Conservation (phyloP, 2,888 invertebrate species). For the Argyresthia goedartella region DNA sequence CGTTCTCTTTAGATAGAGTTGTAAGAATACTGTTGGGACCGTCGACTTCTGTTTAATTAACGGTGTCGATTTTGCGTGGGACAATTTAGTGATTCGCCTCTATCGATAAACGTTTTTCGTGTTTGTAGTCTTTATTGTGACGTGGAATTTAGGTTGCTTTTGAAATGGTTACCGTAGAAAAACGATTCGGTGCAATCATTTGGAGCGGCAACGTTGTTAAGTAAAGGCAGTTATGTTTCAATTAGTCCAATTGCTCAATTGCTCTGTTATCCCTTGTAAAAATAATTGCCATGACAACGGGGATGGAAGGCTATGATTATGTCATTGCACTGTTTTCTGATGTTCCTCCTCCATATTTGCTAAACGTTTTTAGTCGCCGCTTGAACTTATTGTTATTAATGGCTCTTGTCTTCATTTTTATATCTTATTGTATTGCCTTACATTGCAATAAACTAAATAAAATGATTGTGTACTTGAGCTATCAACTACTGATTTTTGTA, state of each 20-base stretch:
- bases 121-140: too few relatives aligned
- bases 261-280: background rate
- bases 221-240: background rate
- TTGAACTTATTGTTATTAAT: too few relatives aligned
- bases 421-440: too few relatives aligned
- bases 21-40: conserved; percentile 22
- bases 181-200: background rate
- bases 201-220: background rate
- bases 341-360: too few relatives aligned
- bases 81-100: conserved; percentile 2
- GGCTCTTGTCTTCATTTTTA: too few relatives aligned
- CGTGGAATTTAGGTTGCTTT: too few relatives aligned
- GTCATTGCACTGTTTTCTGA: too few relatives aligned
- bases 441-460: too few relatives aligned
- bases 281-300: background rate
- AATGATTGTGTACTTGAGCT: too few relatives aligned
- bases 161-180: background rate
- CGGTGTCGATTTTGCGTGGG: conserved; percentile 22
- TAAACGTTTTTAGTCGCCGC: too few relatives aligned
- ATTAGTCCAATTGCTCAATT: conserved; percentile 1
- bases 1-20: conserved; percentile 30
- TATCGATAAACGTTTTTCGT: background rate
- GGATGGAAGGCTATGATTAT: background rate
- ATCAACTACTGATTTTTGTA: too few relatives aligned
- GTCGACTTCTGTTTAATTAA: conserved; percentile 27